Percentiles rank a stretch among this genome's conserved stretches.
Evolutionary conservation across 2,888 invertebrate genomes (phyloP).

Genomic region (Dryococelus australis): DNA sequence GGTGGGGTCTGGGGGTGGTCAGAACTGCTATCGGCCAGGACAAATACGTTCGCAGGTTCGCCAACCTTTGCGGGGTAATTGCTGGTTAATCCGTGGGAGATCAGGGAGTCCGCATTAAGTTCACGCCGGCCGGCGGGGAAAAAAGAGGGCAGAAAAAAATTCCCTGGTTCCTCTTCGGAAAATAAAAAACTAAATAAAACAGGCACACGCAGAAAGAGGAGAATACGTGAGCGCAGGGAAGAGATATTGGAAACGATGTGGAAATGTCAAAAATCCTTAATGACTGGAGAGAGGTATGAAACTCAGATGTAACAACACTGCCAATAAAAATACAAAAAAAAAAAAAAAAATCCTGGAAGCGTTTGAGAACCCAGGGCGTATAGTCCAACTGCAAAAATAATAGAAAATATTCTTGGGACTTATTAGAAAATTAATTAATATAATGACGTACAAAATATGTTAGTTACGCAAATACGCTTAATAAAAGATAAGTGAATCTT

Average conservation of each 20-base stretch:
- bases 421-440: not conserved
- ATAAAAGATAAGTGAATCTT: no score
- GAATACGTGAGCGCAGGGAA: not conserved
- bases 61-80: conserved; percentile 34
- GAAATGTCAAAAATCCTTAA: conserved; percentile 29
- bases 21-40: conserved; percentile 7
- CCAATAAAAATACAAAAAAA: not conserved
- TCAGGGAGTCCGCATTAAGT: conserved; percentile 33
- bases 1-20: not conserved
- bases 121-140: not conserved
- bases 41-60: not conserved
- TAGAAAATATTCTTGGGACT: not conserved
- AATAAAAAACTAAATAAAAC: conserved; percentile 3
- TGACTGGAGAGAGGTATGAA: conserved; percentile 23
- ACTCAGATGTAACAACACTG: conserved; percentile 25
- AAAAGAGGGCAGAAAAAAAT: conserved; percentile 20
- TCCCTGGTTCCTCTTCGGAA: not conserved
- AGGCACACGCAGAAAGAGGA: not conserved
- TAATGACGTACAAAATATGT: no score
- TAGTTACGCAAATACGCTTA: no score
- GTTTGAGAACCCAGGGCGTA: not conserved
- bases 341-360: not conserved
- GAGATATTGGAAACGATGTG: conserved; percentile 29
- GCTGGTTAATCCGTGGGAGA: conserved; percentile 40
- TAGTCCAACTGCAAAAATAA: not conserved